Conservation (phyloP, 2,797 vertebrate genomes). For the Phoebastria nigripes region DNA sequence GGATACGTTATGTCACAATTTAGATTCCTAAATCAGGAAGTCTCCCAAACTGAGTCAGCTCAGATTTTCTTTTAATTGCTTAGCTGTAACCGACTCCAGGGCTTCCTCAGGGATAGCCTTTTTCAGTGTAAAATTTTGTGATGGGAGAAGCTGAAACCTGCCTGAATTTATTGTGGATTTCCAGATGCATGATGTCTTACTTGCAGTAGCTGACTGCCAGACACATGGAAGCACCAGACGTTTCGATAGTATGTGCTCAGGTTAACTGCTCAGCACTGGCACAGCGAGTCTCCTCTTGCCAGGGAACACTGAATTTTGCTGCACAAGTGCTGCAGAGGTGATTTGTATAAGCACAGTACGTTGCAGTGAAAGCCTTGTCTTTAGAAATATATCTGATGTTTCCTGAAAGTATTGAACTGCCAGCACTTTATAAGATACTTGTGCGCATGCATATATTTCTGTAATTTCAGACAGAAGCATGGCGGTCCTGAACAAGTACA, state of each 20-base stretch:
- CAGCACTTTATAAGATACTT: not conserved
- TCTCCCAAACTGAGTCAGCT: not conserved
- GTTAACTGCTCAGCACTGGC: not conserved
- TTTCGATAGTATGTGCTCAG: not conserved
- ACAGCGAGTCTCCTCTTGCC: not conserved
- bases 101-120: not conserved
- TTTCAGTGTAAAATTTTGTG: not conserved
- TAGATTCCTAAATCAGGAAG: not conserved
- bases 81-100: not conserved
- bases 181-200: not conserved
- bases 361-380: not conserved
- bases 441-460: not conserved
- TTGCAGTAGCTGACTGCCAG: not conserved
- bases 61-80: not conserved
- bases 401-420: not conserved
- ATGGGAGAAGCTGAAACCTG: not conserved
- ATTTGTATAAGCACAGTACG: rapidly evolving
- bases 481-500: not conserved
- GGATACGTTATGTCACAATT: not conserved
- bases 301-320: not conserved
- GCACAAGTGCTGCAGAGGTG: not conserved
- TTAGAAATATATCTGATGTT: not conserved
- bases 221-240: not conserved
- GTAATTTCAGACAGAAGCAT: not conserved
- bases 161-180: not conserved